Evolutionary conservation across 1,140 invertebrate genomes (phyloP).

Genomic region (Ooceraea biroi): DNA sequence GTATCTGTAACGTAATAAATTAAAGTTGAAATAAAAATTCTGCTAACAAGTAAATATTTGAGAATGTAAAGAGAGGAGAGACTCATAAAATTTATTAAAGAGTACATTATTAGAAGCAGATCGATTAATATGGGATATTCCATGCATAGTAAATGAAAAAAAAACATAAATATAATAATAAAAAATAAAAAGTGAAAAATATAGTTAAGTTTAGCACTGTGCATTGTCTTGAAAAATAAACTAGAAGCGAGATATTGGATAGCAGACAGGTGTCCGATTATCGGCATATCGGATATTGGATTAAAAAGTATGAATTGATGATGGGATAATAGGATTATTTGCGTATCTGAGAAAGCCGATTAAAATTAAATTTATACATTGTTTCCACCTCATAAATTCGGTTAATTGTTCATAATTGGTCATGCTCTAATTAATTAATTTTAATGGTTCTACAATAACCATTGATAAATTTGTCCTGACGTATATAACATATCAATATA

Average conservation of each 20-base stretch:
- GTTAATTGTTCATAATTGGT: neutral
- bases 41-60: neutral
- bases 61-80: neutral
- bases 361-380: slow-evolving; percentile 27
- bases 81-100: slow-evolving; percentile 3
- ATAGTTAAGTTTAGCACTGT: neutral
- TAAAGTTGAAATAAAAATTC: neutral
- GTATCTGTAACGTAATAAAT: neutral
- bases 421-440: slow-evolving; percentile 5
- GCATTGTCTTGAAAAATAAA: slow-evolving; percentile 8
- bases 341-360: neutral
- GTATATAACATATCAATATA: neutral
- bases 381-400: neutral
- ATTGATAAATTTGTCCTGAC: neutral
- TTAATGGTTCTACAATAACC: slow-evolving; percentile 4
- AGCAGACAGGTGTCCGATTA: slow-evolving; percentile 30
- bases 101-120: neutral
- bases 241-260: neutral
- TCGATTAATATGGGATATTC: neutral
- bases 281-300: slow-evolving; percentile 9
- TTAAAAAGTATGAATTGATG: slow-evolving; percentile 18
- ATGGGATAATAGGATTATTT: neutral
- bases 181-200: neutral
- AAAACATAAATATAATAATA: neutral
- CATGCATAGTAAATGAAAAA: neutral